Base-by-base conservation (phyloP, 2,113 vertebrate species). In the Gobio gobio region DNA sequence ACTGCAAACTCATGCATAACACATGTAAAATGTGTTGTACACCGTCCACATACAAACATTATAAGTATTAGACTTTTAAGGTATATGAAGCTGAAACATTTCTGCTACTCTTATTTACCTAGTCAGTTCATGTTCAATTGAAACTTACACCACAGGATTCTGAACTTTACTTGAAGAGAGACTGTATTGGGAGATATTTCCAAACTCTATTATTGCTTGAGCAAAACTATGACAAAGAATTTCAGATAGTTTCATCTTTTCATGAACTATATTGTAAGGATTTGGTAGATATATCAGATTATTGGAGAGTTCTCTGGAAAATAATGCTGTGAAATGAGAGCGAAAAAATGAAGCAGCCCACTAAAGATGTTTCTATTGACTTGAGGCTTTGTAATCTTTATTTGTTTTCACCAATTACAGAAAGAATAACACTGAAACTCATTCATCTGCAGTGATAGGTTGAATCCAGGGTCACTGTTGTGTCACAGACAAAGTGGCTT, bases 401-500 rank as follows among this genome's bases (percentile, higher is more conserved):
- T 66, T 68, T 47, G 22, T 59, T 68, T 81, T 61, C 22, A 40
- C 20, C 47, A 61, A 63, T 85, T 68, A 76, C 73, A 45, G 33
- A 61, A 68, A 51, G 24, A 51, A 68, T 24, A 33, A 54, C 63
- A 66, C 63, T n/a, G 58, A 47, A 63, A 64, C 36, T n/a, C 10
- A 68, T 63, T 51, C 24, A 14, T 43, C 54, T 40, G 7, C 56
- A 24, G 22, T 78, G 29, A 78, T n/a, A 8, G 59, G 61, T 22
- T 26, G 16, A 61, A 63, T 80, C 43, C 24, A 51, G 45, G 78
- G 78, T 36, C 61, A 68, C 47, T 51, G 61, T 22, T 51, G 45
- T 81, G 61, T 81, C 61, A 66, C 16, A 36, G 78, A 81, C 61
- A 68, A 66, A 66, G 45, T 68, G 16, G 18, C 43, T 13, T 66